These are phyloP conservation scores for Doryteuthis pealeii DNA, from an alignment of 1,140 invertebrate genomes.

Conservation along the genomic window DNA sequence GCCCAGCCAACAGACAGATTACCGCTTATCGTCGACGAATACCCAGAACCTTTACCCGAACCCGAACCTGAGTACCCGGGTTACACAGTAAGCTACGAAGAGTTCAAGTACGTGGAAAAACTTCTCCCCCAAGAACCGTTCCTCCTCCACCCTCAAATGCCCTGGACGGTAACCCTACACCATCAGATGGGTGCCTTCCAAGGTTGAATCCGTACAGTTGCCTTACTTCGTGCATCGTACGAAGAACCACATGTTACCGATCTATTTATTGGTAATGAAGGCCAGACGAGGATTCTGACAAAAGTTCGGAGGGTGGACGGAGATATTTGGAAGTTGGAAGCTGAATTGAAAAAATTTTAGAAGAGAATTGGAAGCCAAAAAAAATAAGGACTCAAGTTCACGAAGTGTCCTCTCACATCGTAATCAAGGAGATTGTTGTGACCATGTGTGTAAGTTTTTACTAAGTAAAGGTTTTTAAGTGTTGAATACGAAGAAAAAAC, in stretches of 20 bases:
- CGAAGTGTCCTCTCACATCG: background rate
- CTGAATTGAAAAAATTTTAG: background rate
- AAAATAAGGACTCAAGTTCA: background rate
- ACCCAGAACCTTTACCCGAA: background rate
- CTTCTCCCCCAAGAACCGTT: background rate
- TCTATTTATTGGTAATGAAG: background rate
- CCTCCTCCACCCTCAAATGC: background rate
- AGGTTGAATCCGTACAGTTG: background rate
- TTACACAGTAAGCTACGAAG: background rate
- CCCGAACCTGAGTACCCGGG: background rate
- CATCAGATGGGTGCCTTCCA: background rate
- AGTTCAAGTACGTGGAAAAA: background rate
- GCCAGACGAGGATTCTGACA: background rate
- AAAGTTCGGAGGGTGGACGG: background rate
- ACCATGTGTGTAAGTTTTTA: background rate
- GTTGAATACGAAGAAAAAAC: too few species aligned
- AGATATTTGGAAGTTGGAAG: background rate
- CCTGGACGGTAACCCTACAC: background rate
- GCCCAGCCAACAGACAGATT: background rate
- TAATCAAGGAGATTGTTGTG: background rate
- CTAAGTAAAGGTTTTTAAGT: background rate
- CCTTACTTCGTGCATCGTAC: constrained; percentile 3
- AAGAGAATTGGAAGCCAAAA: background rate
- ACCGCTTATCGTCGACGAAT: background rate
- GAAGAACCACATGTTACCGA: background rate